phyloP scores from a whole-genome alignment of 2,113 vertebrate species.

The Chrysemys picta region DNA sequence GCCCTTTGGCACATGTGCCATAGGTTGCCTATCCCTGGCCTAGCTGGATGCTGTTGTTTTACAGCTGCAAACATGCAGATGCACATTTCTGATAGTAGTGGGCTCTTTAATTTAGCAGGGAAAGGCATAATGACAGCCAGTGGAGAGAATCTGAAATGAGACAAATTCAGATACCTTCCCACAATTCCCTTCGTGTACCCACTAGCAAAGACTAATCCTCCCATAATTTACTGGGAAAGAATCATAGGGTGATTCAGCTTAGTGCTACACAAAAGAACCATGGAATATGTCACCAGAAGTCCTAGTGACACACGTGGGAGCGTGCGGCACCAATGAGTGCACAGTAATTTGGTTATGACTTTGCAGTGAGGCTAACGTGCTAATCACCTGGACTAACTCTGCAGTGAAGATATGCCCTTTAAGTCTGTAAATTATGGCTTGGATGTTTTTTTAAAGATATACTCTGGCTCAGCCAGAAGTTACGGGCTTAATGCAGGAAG shows the following conservation, averaged over 20 bases:
- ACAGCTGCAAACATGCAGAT: not conserved
- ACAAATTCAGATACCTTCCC: not conserved
- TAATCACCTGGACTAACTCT: not conserved
- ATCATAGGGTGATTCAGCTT: not conserved
- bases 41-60: not conserved
- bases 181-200: not conserved
- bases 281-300: not conserved
- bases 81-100: not conserved
- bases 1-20: no score
- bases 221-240: not conserved
- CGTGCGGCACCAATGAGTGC: not conserved
- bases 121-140: not conserved
- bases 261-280: not conserved
- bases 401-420: not conserved
- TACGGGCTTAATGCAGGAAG: not conserved
- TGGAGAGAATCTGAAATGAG: not conserved
- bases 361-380: not conserved
- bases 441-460: not conserved
- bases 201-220: not conserved
- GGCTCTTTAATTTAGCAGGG: not conserved
- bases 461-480: not conserved
- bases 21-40: no score
- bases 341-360: not conserved
- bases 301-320: not conserved
- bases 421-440: not conserved